Evolutionary conservation across 2,113 vertebrate genomes (phyloP), one percentile per base, ranked within the genome.

Genomic region (Tetrax tetrax): DNA sequence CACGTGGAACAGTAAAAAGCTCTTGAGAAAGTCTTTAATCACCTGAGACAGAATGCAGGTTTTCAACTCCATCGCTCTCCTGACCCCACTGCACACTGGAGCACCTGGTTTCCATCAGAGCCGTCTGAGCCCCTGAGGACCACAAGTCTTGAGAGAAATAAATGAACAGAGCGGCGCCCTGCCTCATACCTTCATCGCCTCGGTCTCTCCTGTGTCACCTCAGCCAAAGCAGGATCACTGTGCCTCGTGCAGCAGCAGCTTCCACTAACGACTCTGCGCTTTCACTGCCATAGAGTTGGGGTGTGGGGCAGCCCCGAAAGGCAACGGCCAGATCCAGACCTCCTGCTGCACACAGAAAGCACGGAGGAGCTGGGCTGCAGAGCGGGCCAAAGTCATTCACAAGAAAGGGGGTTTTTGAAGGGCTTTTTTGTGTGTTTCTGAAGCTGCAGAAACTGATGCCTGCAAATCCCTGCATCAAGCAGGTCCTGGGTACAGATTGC

Each of bases 271-370:
- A 3, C 22, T 33, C 37, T 9, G 37, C 25, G 7, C 22, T 53
- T 37, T 18, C 27, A 15, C 31, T 14, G 35, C 25, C 35, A 24
- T 1, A 0, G 7, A 17, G 25, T 0, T 11, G 6, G 38, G 28
- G 27, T 9, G 14, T 7, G 28, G 21, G 6, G 22, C 4, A 48
- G n/a, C 43, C 43, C n/a, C 41, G 60, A 38, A 48, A n/a, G 41
- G 20, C 5, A 56, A 25, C 2, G 1, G 33, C 22, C 28, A 38
- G 48, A 63, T 63, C 64, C 65, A 47, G 47, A 22, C 37, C 27
- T 35, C 23, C 37, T 22, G 4, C 13, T 71, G 41, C 41, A 64
- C 23, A 20, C 20, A 38, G 14, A 14, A 24, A 54, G 53, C 24
- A 16, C 4, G 3, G 29, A 28, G 12, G 24, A 88, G 20, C 48